These are phyloP conservation scores for Ectemnius continuus DNA, from an alignment of 2,888 invertebrate species.

Conservation along the genomic window DNA sequence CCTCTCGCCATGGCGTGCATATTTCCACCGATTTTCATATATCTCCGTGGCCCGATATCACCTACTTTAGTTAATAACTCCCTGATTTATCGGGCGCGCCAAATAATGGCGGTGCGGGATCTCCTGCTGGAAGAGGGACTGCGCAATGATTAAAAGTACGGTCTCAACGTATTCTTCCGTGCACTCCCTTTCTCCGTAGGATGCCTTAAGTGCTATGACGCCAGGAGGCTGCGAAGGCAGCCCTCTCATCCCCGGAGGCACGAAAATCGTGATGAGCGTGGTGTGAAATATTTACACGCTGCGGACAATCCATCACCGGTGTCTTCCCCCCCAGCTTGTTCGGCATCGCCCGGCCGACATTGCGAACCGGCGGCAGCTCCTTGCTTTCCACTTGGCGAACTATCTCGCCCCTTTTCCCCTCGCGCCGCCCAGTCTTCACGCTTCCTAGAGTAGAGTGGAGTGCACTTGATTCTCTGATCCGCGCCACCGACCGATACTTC, in stretches of 20 bases:
- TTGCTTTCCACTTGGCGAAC: constrained; percentile 48
- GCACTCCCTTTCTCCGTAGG: background rate
- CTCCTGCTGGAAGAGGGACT: background rate
- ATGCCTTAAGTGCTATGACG: background rate
- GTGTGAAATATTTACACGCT: constrained; percentile 73
- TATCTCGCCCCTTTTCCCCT: constrained; percentile 62
- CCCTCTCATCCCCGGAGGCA: constrained; percentile 38
- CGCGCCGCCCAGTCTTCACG: constrained; percentile 67
- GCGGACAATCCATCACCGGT: constrained; percentile 71
- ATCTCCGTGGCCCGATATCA: background rate
- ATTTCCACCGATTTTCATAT: constrained; percentile 6
- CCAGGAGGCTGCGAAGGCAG: constrained; percentile 20
- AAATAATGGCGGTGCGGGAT: background rate
- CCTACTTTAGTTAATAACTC: constrained; percentile 10
- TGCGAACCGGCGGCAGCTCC: constrained; percentile 37
- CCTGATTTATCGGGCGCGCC: constrained; percentile 1
- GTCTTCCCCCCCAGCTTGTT: constrained; percentile 55
- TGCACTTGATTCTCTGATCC: constrained; percentile 69
- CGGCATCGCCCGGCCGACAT: constrained; percentile 50
- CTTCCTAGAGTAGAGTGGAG: constrained; percentile 68
- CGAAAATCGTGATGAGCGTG: constrained; percentile 73
- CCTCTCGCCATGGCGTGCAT: background rate
- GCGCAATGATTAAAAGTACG: constrained; percentile 40
- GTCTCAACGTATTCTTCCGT: background rate
- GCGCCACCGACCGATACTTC: constrained; percentile 22